These are phyloP conservation scores for Chrysodeixis includens DNA, from an alignment of 2,888 invertebrate genomes.

Conservation along the genomic window DNA sequence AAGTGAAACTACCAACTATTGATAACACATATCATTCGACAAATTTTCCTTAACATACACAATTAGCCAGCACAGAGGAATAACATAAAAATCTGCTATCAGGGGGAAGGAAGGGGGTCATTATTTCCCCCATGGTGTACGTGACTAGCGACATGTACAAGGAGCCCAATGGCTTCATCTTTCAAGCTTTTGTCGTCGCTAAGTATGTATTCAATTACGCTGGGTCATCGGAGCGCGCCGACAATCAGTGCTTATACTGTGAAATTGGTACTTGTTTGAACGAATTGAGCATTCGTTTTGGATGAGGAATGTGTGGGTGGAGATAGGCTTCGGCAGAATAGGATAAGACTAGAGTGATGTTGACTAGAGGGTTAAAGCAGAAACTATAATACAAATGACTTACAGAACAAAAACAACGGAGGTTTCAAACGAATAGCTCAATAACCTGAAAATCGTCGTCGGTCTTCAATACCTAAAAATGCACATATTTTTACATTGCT, in stretches of 20 bases:
- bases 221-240: slow-evolving; percentile 26
- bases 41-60: neutral
- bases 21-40: neutral
- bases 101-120: slow-evolving; percentile 9
- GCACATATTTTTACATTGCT: too few relatives aligned
- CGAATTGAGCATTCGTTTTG: neutral
- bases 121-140: slow-evolving; percentile 58
- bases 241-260: slow-evolving; percentile 27
- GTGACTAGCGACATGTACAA: slow-evolving; percentile 61
- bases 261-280: slow-evolving; percentile 27
- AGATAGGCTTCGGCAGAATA: too few relatives aligned
- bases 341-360: too few relatives aligned
- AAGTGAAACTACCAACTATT: neutral
- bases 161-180: slow-evolving; percentile 50
- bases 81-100: slow-evolving; percentile 25
- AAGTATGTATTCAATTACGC: slow-evolving; percentile 55
- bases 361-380: too few relatives aligned
- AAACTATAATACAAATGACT: too few relatives aligned
- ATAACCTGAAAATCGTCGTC: too few relatives aligned
- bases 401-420: too few relatives aligned
- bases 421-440: too few relatives aligned
- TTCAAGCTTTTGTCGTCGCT: slow-evolving; percentile 54
- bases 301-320: neutral
- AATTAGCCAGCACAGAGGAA: slow-evolving; percentile 15
- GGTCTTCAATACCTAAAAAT: too few relatives aligned